These are phyloP conservation scores for Merops nubicus DNA, from an alignment of 2,113 vertebrate genomes.

Conservation along the genomic window DNA sequence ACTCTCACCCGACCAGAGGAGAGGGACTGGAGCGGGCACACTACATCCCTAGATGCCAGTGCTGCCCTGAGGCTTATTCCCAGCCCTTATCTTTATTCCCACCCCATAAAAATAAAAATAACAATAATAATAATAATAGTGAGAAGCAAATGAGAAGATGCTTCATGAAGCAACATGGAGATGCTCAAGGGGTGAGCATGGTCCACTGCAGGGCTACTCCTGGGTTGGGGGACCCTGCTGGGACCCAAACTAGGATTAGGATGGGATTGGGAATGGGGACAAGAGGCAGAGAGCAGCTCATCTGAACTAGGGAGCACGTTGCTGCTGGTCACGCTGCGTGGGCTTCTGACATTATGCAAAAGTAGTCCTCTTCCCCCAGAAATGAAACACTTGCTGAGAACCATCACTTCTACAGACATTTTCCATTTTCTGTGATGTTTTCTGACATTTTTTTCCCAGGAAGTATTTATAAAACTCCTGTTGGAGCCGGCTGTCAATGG, in stretches of 20 bases:
- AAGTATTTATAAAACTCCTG: neutral
- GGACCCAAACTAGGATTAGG: neutral
- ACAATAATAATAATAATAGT: neutral
- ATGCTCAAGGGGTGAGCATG: neutral
- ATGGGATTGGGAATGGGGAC: neutral
- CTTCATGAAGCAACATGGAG: neutral
- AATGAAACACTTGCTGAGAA: neutral
- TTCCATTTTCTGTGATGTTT: neutral
- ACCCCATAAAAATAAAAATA: neutral
- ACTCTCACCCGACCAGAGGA: neutral
- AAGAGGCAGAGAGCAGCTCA: neutral
- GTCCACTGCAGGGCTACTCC: neutral
- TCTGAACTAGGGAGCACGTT: neutral
- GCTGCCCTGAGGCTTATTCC: neutral
- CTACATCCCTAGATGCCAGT: rapidly evolving
- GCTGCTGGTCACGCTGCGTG: rapidly evolving
- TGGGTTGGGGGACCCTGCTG: neutral
- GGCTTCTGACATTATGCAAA: neutral
- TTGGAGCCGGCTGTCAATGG: neutral
- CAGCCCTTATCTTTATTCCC: neutral
- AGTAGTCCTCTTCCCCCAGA: neutral
- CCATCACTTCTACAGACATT: neutral
- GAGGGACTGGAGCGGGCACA: neutral
- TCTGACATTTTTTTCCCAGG: neutral
- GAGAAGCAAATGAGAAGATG: neutral